These are phyloP conservation scores for Mactromeris polynyma DNA, from an alignment of 2,888 invertebrate species.

Conservation along the genomic window DNA sequence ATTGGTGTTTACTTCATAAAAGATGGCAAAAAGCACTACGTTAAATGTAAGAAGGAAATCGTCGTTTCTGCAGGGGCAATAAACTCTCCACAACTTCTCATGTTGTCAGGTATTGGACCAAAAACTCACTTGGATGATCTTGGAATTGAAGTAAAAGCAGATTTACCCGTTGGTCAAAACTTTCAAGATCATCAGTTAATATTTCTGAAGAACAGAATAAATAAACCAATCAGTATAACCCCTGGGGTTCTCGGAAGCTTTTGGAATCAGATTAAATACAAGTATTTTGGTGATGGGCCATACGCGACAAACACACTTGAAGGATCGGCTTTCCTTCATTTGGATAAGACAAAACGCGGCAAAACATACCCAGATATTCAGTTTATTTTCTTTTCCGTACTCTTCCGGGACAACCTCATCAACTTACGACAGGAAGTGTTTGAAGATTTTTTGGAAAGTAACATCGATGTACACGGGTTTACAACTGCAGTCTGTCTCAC, in stretches of 20 bases:
- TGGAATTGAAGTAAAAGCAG: conserved; percentile 79
- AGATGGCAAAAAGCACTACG: not conserved
- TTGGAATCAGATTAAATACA: conserved; percentile 20
- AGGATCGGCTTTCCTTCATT: conserved; percentile 34
- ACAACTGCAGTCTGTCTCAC: conserved; percentile 29
- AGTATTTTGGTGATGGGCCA: conserved; percentile 8
- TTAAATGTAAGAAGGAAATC: not conserved
- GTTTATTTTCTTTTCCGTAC: conserved; percentile 20
- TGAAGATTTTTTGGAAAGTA: not conserved
- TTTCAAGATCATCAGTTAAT: conserved; percentile 79
- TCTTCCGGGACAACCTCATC: not conserved
- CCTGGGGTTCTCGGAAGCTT: not conserved
- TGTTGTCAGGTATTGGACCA: conserved; percentile 5
- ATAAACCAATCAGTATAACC: conserved; percentile 19
- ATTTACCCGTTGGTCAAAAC: conserved; percentile 84
- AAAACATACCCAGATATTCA: conserved; percentile 51
- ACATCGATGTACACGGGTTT: conserved; percentile 78
- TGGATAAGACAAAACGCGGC: conserved; percentile 4
- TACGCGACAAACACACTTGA: conserved; percentile 18
- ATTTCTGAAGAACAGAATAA: conserved; percentile 32
- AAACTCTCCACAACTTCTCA: conserved; percentile 9
- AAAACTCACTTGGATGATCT: conserved; percentile 74
- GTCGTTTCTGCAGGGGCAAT: conserved; percentile 6
- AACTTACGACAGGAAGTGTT: not conserved
- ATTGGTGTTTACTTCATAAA: conserved; percentile 2